Base-by-base conservation (phyloP, 2,888 invertebrate species). In the Malachius bipustulatus region DNA sequence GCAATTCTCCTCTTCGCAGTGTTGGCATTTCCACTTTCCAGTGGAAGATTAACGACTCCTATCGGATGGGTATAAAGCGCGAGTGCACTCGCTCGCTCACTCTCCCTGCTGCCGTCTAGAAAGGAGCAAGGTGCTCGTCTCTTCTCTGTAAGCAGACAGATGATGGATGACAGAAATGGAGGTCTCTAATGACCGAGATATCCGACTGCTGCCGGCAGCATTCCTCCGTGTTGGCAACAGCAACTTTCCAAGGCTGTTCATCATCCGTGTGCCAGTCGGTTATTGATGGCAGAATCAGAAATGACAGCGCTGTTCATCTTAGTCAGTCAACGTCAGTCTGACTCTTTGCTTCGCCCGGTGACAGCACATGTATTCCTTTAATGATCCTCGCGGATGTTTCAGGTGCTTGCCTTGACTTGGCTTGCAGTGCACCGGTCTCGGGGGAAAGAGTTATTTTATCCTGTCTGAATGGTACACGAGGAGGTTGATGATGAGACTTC, bases 231-330 rank as follows among this genome's bases (percentile, higher is more conserved):
- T 51, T 54, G 52, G 48, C 47, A 47, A 48, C 49, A n/a, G n/a
- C n/a, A 53, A 53, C 47, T 52, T 54, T 55, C 51, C n/a, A n/a
- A 46, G 49, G 47, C 50, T 56, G 57, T 57, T 57, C 52, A 56
- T 58, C 57, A 57, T 58, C 52, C 54, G 49, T 51, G 49, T 52
- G 51, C 52, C 47, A 46, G 45, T 44, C 6, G 45, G 51, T 60
- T 60, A 60, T 60, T 60, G 59, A 60, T 60, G 58, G 54, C 54
- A 57, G 54, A 58, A 59, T 59, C 59, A 57, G 55, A 57, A 57
- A 58, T 58, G 58, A 57, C 59, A 56, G 55, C 47, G 55, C 48
- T 56, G 59, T 60, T 59, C 59, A 57, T 60, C 60, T 57, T 57
- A 52, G 59, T 59, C 58, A 56, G 47, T 57, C 56, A 55, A 48